Evolutionary conservation across 2,888 invertebrate species (phyloP).

Genomic region (Sisyra nigra): DNA sequence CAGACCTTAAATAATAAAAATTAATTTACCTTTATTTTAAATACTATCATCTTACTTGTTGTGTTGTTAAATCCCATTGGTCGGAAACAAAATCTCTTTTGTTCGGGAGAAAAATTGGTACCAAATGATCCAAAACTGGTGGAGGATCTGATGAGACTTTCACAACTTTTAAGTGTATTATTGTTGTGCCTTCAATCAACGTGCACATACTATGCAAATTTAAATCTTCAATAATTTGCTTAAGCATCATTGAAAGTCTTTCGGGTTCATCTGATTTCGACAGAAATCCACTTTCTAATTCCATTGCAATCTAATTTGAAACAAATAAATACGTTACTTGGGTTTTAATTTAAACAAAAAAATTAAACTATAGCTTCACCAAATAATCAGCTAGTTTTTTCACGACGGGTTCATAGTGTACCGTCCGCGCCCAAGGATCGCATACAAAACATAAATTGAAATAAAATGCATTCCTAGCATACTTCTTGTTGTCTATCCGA

Average conservation of each 20-base stretch:
- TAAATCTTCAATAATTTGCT: slow-evolving; percentile 63
- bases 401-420: slow-evolving; percentile 87
- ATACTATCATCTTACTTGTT: slow-evolving; percentile 43
- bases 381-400: slow-evolving; percentile 87
- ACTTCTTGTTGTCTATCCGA: slow-evolving; percentile 73
- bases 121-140: slow-evolving; percentile 73
- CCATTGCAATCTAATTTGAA: slow-evolving; percentile 57
- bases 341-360: background rate
- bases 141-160: slow-evolving; percentile 66
- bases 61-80: slow-evolving; percentile 88
- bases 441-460: slow-evolving; percentile 94
- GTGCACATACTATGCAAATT: slow-evolving; percentile 43
- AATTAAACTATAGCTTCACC: slow-evolving; percentile 36
- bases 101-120: slow-evolving; percentile 62
- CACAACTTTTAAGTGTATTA: slow-evolving; percentile 79
- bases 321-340: slow-evolving; percentile 1
- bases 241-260: slow-evolving; percentile 57
- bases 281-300: slow-evolving; percentile 72
- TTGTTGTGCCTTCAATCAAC: slow-evolving; percentile 62
- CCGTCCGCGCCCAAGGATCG: slow-evolving; percentile 74
- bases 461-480: slow-evolving; percentile 84
- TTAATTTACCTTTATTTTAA: too few relatives aligned
- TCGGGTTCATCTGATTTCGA: slow-evolving; percentile 47
- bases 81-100: slow-evolving; percentile 46
- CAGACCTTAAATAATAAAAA: slow-evolving; percentile 37